Conservation (phyloP, 2,113 vertebrate species). For the Ceyx margarethae region DNA sequence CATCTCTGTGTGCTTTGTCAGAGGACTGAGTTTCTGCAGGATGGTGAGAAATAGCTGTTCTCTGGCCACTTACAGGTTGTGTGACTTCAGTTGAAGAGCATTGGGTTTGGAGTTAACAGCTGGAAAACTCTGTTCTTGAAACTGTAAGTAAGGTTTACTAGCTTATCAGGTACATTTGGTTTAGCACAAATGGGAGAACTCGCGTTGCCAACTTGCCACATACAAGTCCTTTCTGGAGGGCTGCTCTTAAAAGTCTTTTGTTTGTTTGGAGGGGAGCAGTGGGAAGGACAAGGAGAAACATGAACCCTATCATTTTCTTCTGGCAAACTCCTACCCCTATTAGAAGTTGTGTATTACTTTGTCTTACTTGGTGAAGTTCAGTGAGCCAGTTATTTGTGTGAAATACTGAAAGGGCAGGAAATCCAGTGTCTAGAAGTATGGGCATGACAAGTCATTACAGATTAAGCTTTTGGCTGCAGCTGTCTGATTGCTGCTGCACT, state of each 20-base stretch:
- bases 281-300: neutral
- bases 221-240: neutral
- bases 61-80: neutral
- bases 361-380: neutral
- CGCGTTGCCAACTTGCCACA: neutral
- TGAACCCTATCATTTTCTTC: neutral
- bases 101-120: neutral
- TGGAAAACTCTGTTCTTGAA: neutral
- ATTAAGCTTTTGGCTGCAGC: conserved; percentile 39
- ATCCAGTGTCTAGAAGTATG: neutral
- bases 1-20: neutral
- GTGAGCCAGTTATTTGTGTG: neutral
- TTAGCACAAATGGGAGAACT: neutral
- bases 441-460: neutral
- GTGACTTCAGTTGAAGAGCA: neutral
- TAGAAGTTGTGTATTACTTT: neutral
- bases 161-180: neutral
- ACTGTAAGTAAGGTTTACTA: neutral
- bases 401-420: neutral
- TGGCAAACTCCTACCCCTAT: neutral
- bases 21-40: neutral
- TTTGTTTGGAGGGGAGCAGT: neutral
- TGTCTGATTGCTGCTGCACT: conserved; percentile 24
- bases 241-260: neutral
- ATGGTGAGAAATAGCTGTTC: neutral